Evolutionary conservation across 1,140 invertebrate species (phyloP), one percentile per base, ranked within the genome.

Genomic region (Parapsyche elsis): DNA sequence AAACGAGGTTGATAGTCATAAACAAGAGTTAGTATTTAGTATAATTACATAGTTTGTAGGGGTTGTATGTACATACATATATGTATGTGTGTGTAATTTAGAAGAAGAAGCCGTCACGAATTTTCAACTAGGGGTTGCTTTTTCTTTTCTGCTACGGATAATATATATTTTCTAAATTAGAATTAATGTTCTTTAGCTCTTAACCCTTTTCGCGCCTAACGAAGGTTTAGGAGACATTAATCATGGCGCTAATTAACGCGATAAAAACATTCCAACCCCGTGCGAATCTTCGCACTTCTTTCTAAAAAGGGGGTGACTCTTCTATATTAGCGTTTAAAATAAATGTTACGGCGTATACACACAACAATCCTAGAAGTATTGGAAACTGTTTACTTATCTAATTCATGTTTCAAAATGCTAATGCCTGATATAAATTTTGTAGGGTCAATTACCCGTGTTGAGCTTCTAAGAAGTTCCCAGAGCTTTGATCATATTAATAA

Each of bases 211-310:
- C 67, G 78, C 64, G 59, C 64, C 61, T 80, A 80, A 78, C 78
- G 81, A 80, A 80, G 81, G 81, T 80, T 82, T 77, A 73, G 59
- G 78, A 75, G 75, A 78, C 78, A 82, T 82, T 80, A 82, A 82
- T 82, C 81, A 82, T 82, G 81, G 53, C 16, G 46, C 78, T 80
- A 82, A 82, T 82, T 82, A 82, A 80, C 78, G 78, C 61, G 78
- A 82, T 80, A 82, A 80, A 80, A 80, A 82, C 81, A 82, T 80
- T 59, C 64, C 74, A 67, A 38, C 57, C 61, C 44, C 49, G 49
- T 16, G 30, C 16, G 49, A 53, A 53, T 53, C 49, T 10, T 53
- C 16, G 4, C 49, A 16, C 49, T 53, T 53, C 2, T 12, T 53
- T 53, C 12, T 53, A 53, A 38, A 7, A 53, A 16, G 49, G 49